Percentiles rank a stretch among this genome's conserved stretches.
phyloP scores from a whole-genome alignment of 2,888 invertebrate genomes.

The Nomada hirtipes region DNA sequence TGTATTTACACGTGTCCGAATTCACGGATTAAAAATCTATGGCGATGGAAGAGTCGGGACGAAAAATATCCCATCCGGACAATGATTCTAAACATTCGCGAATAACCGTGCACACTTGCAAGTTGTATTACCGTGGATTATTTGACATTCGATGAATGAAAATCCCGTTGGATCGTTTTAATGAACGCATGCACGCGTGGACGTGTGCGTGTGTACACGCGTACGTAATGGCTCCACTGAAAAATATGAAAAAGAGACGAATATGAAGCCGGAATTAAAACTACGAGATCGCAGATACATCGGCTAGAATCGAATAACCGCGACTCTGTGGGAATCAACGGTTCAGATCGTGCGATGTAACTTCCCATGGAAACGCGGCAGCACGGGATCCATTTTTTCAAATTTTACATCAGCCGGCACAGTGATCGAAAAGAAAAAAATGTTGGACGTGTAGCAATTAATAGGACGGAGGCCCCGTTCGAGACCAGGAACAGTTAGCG shows the following conservation, averaged over 20 bases:
- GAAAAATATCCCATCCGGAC: conserved; percentile 20
- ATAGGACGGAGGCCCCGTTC: conserved; percentile 44
- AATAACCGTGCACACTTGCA: conserved; percentile 37
- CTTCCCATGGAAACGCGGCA: not conserved
- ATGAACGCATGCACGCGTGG: not conserved
- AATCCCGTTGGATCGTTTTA: conserved; percentile 24
- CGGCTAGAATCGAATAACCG: not conserved
- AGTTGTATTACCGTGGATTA: conserved; percentile 43
- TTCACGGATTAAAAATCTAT: conserved; percentile 16
- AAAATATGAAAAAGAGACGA: not conserved
- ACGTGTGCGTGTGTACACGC: not conserved
- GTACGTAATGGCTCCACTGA: not conserved
- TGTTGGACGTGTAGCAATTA: conserved; percentile 35
- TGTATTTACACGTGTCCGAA: conserved; percentile 24
- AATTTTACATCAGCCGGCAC: not conserved
- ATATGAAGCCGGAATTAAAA: not conserved
- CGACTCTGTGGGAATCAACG: not conserved
- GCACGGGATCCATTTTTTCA: too few relatives aligned
- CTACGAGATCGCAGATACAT: not conserved
- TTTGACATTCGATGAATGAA: conserved; percentile 39
- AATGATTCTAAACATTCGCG: conserved; percentile 26
- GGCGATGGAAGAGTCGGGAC: not conserved
- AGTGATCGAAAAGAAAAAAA: conserved; percentile 5
- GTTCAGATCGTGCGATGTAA: not conserved
- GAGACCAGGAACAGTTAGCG: conserved; percentile 50